Percentiles rank a stretch among this genome's conserved stretches.
Conservation (phyloP, 2,888 invertebrate genomes). For the Sisyra terminalis region DNA sequence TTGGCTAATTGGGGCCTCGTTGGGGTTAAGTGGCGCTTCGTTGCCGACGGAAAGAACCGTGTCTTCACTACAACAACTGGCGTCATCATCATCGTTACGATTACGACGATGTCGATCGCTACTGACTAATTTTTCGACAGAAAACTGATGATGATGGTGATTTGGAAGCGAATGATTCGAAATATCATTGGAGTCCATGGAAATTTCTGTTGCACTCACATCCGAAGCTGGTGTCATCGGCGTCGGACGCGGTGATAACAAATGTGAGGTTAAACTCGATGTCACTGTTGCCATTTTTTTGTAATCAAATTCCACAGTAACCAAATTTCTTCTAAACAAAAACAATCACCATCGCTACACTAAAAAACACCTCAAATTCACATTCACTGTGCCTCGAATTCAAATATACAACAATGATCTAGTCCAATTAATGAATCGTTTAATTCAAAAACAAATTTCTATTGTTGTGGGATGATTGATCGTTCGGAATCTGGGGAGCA, state of each 20-base stretch:
- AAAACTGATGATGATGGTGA: conserved; percentile 1
- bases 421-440: not conserved
- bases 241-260: not conserved
- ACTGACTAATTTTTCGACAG: conserved; percentile 6
- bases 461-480: not conserved
- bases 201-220: conserved; percentile 5
- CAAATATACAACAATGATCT: not conserved
- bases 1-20: conserved; percentile 14
- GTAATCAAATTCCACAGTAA: not conserved
- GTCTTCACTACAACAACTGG: conserved; percentile 57
- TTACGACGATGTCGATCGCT: conserved; percentile 8
- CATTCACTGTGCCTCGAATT: too few species aligned
- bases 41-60: conserved; percentile 71
- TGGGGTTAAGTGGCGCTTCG: conserved; percentile 29
- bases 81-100: conserved; percentile 26
- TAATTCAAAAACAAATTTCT: not conserved
- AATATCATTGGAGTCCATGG: conserved; percentile 7
- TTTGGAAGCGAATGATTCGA: conserved; percentile 6
- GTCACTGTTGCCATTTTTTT: conserved; percentile 8
- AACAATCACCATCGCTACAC: not conserved
- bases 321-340: not conserved
- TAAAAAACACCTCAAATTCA: not conserved
- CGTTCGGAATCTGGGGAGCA: not conserved
- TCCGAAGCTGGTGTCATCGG: conserved; percentile 2
- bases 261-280: conserved; percentile 4